A percentile compares a stretch with the other conserved stretches of the same genome.
Evolutionary conservation across 2,797 vertebrate genomes (phyloP).

Genomic region (Pagetopsis macropterus): DNA sequence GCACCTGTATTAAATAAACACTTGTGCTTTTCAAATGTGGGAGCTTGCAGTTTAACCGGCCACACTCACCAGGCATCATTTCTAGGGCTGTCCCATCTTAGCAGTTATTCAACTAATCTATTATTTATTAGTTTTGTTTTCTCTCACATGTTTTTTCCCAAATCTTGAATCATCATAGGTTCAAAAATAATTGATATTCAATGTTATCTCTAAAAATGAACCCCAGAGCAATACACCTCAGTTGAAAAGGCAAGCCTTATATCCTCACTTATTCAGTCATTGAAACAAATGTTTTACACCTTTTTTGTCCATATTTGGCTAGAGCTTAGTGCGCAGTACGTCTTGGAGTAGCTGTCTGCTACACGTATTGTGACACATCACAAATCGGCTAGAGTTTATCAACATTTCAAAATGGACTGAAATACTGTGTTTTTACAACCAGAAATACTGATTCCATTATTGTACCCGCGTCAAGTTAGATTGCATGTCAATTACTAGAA

Average conservation of each 20-base stretch:
- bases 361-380: not conserved
- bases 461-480: not conserved
- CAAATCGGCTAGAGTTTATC: conserved; percentile 3
- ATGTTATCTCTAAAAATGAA: not conserved
- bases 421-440: not conserved
- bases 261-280: not conserved
- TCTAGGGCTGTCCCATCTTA: no score
- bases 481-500: conserved; percentile 13
- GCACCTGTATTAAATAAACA: not conserved
- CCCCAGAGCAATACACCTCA: not conserved
- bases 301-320: not conserved
- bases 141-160: not conserved
- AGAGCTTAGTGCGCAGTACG: not conserved
- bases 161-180: not conserved
- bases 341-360: conserved; percentile 17
- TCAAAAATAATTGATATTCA: not conserved
- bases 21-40: not conserved
- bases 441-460: not conserved
- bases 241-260: not conserved
- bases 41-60: not conserved
- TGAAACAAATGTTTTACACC: not conserved
- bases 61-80: not conserved
- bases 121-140: no score
- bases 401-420: conserved; percentile 10
- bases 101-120: no score